Conservation (phyloP, 2,888 invertebrate species). For the Glaucopsyche alexis region DNA sequence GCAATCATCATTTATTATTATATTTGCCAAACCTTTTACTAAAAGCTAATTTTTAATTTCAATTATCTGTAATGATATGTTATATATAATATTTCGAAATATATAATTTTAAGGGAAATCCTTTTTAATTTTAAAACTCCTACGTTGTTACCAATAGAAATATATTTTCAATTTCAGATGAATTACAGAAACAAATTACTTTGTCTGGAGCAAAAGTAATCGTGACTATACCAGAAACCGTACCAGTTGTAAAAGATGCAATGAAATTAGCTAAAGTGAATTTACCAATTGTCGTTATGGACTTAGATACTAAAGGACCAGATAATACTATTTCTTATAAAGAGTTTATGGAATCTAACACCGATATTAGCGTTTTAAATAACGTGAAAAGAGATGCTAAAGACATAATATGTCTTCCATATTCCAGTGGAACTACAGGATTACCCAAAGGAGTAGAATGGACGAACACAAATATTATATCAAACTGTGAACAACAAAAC, state of each 20-base stretch:
- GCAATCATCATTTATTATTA: too few relatives aligned
- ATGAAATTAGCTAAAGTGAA: conserved; percentile 61
- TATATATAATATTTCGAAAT: too few relatives aligned
- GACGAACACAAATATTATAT: conserved; percentile 78
- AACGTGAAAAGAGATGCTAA: conserved; percentile 60
- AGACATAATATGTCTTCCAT: conserved; percentile 85
- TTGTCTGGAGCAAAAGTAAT: conserved; percentile 78
- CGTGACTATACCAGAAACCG: conserved; percentile 73
- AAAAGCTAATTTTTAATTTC: too few relatives aligned
- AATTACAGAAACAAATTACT: conserved; percentile 80
- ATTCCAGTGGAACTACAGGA: conserved; percentile 93
- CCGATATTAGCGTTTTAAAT: conserved; percentile 71
- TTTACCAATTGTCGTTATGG: conserved; percentile 73
- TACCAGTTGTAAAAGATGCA: conserved; percentile 67
- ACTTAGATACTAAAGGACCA: conserved; percentile 54
- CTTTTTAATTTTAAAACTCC: too few relatives aligned
- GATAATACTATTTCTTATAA: conserved; percentile 79
- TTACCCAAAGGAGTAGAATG: conserved; percentile 87
- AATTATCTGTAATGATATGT: too few relatives aligned
- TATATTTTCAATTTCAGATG: conserved; percentile 65
- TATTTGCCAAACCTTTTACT: too few relatives aligned
- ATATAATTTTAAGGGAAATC: too few relatives aligned
- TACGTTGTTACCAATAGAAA: not conserved
- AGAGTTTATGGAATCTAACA: conserved; percentile 74
- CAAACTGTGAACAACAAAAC: conserved; percentile 68